A percentile compares a stretch with the other conserved stretches of the same genome.
Conservation (phyloP, 2,797 vertebrate species). For the Malurus splendens region DNA sequence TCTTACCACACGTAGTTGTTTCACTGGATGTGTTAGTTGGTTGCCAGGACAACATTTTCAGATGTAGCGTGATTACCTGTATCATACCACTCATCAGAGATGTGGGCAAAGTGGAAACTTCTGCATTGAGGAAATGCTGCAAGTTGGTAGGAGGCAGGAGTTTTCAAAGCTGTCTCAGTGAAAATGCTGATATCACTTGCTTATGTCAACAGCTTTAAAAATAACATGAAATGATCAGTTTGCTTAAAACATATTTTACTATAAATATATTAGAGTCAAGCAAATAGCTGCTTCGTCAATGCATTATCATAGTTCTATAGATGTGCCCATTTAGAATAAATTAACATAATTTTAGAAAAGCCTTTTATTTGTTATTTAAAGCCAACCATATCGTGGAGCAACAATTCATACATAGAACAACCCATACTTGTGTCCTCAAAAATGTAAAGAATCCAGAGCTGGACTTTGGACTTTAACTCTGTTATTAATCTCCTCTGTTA, state of each 20-base stretch:
- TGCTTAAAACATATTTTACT: not conserved
- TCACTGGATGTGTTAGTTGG: not conserved
- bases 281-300: not conserved
- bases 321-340: not conserved
- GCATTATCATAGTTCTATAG: not conserved
- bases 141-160: conserved; percentile 2
- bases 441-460: not conserved
- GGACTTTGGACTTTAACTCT: not conserved
- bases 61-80: conserved; percentile 16
- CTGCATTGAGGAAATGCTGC: not conserved
- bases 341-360: not conserved
- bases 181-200: not conserved
- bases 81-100: conserved; percentile 24
- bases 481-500: not conserved
- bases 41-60: conserved; percentile 17
- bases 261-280: not conserved
- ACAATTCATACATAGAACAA: not conserved
- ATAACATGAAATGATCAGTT: not conserved
- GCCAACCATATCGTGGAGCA: not conserved
- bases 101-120: conserved; percentile 34
- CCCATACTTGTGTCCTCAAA: not conserved
- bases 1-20: not conserved
- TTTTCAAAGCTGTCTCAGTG: not conserved
- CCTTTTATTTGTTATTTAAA: not conserved
- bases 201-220: not conserved